Conservation (phyloP, 2,888 invertebrate genomes). For the Mesorhabditis belari region DNA sequence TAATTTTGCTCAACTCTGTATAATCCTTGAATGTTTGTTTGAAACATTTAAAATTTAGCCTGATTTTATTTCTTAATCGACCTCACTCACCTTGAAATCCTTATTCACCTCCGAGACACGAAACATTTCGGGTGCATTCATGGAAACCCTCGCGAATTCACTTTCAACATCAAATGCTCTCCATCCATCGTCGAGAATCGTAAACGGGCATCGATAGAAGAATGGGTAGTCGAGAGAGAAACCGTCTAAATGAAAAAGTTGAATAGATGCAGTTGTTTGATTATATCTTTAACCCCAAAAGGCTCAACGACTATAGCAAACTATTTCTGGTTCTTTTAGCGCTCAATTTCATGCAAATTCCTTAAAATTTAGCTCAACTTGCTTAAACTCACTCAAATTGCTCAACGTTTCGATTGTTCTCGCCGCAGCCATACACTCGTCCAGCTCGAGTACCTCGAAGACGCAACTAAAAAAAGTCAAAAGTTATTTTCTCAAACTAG, state of each 20-base stretch:
- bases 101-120: constrained; percentile 81
- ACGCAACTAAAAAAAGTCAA: constrained; percentile 20
- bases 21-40: too few species aligned
- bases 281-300: neutral
- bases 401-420: constrained; percentile 46
- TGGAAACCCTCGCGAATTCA: constrained; percentile 79
- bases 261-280: neutral
- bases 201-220: constrained; percentile 83
- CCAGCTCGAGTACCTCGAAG: constrained; percentile 33
- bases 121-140: constrained; percentile 74
- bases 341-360: too few species aligned
- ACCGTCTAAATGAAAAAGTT: constrained; percentile 60
- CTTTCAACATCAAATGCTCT: constrained; percentile 79
- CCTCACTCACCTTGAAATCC: constrained; percentile 73
- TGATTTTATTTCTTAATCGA: too few species aligned
- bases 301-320: too few species aligned
- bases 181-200: constrained; percentile 87
- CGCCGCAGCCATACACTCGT: constrained; percentile 39
- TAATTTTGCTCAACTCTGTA: too few species aligned
- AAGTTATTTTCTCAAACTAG: neutral
- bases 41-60: too few species aligned
- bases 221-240: constrained; percentile 81
- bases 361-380: too few species aligned
- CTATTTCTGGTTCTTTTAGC: too few species aligned
- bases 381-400: constrained; percentile 47